phyloP scores from a whole-genome alignment of 2,888 invertebrate species.

The Zhuqinia jingwanae region DNA sequence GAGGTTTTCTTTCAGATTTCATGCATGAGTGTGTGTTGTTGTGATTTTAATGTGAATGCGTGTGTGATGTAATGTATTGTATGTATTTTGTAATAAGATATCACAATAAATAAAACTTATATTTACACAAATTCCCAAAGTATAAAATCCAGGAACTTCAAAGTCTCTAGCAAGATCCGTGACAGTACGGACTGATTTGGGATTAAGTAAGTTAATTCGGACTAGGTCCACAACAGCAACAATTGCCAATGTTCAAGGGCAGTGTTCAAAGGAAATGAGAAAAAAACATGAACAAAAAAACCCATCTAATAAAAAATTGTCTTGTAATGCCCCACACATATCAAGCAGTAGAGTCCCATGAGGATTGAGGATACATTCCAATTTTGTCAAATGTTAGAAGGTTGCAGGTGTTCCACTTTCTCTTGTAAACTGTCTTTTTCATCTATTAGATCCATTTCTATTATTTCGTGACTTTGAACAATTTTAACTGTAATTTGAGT shows the following conservation, averaged over 20 bases:
- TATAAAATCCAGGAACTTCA: constrained; percentile 36
- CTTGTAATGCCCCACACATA: constrained; percentile 18
- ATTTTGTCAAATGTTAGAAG: constrained; percentile 52
- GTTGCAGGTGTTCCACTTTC: constrained; percentile 9
- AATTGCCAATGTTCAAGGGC: constrained; percentile 33
- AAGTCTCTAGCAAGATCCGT: constrained; percentile 30
- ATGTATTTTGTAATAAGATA: too few relatives aligned
- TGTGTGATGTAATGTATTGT: too few relatives aligned
- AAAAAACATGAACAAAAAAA: background rate
- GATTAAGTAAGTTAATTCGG: constrained; percentile 20
- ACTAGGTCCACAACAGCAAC: constrained; percentile 34
- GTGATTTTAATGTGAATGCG: too few relatives aligned
- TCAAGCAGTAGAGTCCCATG: background rate
- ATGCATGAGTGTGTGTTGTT: too few relatives aligned
- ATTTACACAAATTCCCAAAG: constrained; percentile 44
- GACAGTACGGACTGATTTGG: constrained; percentile 9
- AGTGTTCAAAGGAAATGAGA: background rate
- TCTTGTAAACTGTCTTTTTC: constrained; percentile 30
- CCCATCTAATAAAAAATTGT: background rate
- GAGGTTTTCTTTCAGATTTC: too few relatives aligned
- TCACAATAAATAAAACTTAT: too few relatives aligned
- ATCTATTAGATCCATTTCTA: background rate
- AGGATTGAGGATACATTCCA: constrained; percentile 29
- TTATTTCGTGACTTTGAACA: too few relatives aligned
- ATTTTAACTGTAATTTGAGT: constrained; percentile 5